Evolutionary conservation across 2,797 vertebrate species (phyloP), one percentile per base, ranked within the genome.

Genomic region (Artibeus jamaicensis): DNA sequence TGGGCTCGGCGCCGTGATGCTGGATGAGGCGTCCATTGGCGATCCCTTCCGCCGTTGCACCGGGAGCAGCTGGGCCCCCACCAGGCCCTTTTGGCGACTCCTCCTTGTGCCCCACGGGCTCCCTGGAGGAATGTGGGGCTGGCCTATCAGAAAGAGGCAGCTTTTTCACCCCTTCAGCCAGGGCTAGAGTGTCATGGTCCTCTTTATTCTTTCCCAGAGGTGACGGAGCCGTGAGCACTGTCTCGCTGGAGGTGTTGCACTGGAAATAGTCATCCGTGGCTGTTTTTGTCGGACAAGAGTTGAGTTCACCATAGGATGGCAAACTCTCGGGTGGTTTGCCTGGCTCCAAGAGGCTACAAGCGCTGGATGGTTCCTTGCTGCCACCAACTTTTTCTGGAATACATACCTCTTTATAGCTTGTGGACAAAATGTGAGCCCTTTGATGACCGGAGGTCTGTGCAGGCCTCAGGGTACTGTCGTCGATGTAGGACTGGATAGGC

Each of bases 191-290:
- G 90, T 99, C 99, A n/a, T 99, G 99, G 93, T 99, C 99, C 95
- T 99, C 99, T 98, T 99, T 99, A 83, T 97, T 98, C 95, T 99
- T 99, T 48, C 99, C 98, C 95, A 99, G 98, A 97, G 99, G 98
- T 7, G 99, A 99, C 0, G 99, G 98, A 34, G 98, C 99, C 0
- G 99, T 99, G 87, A 99, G 99, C 95, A 99, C 98, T 3, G 99
- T 99, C 98, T 99, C 99, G 39, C 99, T 99, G 74, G 99, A 99
- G 26, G 99, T 98, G 91, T 99, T 99, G 94, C 99, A 99, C 96
- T 99, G 99, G 98, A 99, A 99, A 98, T 99, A 99, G 98, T 99
- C 99, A 32, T 99, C 99, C 2, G 99, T 98, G 68, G 99, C 97
- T 78, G 98, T 98, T 98, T 99, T 99, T 19, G 99, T 98, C 16